Conservation (phyloP, 2,113 vertebrate genomes). For the Pachycephala philippinensis region DNA sequence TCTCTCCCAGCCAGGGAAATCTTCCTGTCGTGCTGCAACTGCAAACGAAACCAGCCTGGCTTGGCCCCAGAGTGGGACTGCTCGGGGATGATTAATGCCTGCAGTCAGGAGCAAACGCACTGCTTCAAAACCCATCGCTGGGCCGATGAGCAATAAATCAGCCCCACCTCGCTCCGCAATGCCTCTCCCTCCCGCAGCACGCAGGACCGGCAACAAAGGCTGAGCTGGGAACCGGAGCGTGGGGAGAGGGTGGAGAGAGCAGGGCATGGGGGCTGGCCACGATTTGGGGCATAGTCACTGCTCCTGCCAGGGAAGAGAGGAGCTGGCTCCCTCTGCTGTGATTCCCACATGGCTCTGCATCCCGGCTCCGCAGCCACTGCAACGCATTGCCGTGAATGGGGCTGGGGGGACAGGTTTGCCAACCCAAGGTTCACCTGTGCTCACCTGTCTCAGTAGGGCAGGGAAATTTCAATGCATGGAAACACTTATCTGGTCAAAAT, state of each 20-base stretch:
- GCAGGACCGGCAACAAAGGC: not conserved
- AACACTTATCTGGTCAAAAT: not conserved
- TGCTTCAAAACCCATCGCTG: slow-evolving; percentile 12
- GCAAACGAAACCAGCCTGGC: slow-evolving; percentile 44
- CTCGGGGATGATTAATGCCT: slow-evolving; percentile 47
- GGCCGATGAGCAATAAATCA: slow-evolving; percentile 55
- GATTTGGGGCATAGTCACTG: not conserved
- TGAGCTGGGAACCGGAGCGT: not conserved
- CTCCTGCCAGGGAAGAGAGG: not conserved
- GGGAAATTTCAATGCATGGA: not conserved
- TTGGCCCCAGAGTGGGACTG: not conserved
- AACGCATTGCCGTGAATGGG: fast-evolving
- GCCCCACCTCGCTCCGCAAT: slow-evolving; percentile 51
- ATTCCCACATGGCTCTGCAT: not conserved
- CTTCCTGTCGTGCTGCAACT: slow-evolving; percentile 41
- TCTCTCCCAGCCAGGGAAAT: not conserved
- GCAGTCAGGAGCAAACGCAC: slow-evolving; percentile 26
- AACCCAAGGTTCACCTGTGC: fast-evolving
- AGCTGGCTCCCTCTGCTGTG: fast-evolving
- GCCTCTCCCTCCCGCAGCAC: not conserved
- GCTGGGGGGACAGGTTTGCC: too few species aligned
- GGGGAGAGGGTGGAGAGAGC: not conserved
- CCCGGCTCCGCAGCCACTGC: fast-evolving
- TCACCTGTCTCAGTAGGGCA: not conserved
- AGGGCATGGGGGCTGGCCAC: not conserved